Conservation (phyloP, 2,888 invertebrate species). For the Dioctria linearis region DNA sequence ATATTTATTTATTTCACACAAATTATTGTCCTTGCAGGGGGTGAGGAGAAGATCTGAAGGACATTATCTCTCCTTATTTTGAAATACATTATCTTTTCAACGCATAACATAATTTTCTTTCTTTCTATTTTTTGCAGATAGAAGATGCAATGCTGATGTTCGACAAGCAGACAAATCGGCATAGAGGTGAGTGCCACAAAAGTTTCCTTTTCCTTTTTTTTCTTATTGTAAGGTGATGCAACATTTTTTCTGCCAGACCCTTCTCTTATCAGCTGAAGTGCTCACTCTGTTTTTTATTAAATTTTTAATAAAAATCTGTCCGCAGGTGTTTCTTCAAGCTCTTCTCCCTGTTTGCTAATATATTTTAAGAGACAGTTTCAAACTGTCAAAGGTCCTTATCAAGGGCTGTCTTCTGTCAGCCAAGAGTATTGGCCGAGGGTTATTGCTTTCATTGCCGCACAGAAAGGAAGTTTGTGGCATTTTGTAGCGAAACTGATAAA, state of each 20-base stretch:
- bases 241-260: background rate
- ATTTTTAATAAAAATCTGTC: background rate
- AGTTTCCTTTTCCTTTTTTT: background rate
- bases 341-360: conserved; percentile 61
- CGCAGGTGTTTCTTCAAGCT: conserved; percentile 17
- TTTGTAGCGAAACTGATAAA: background rate
- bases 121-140: conserved; percentile 82
- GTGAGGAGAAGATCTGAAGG: too few relatives aligned
- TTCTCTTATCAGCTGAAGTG: conserved; percentile 4
- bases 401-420: background rate
- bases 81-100: background rate
- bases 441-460: background rate
- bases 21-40: too few relatives aligned
- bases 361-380: conserved; percentile 15
- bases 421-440: background rate
- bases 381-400: conserved; percentile 35
- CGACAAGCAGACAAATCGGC: conserved; percentile 99
- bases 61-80: background rate
- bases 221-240: background rate
- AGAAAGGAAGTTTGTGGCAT: background rate
- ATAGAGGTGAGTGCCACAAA: conserved; percentile 86
- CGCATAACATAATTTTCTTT: background rate
- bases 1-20: too few relatives aligned
- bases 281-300: background rate
- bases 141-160: conserved; percentile 99